Evolutionary conservation across 92 coral and sea anemone species (phyloP).

Genomic region (Phenganax subtilis): DNA sequence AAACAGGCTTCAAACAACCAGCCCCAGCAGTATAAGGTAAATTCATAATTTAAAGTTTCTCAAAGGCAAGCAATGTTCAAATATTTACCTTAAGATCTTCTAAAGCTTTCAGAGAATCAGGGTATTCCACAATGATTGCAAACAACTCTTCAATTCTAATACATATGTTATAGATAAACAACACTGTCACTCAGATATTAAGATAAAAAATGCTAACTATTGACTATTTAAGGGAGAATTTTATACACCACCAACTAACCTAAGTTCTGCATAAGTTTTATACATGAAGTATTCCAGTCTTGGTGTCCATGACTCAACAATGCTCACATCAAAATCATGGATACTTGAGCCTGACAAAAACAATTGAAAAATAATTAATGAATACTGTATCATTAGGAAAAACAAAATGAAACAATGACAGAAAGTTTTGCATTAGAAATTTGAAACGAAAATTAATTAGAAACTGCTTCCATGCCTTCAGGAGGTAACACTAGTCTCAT

Average conservation of each 20-base stretch:
- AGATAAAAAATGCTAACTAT: not conserved
- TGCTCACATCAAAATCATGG: slow-evolving; percentile 28
- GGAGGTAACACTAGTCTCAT: slow-evolving; percentile 52
- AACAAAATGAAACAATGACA: not conserved
- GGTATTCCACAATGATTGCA: slow-evolving; percentile 86
- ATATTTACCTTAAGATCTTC: slow-evolving; percentile 79
- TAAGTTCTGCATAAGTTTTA: slow-evolving; percentile 91
- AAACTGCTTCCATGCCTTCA: slow-evolving; percentile 32
- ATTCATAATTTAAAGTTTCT: no score
- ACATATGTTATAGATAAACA: not conserved
- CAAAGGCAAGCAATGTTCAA: not conserved
- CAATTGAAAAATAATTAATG: not conserved
- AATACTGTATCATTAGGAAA: not conserved
- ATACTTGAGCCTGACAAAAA: slow-evolving; percentile 6
- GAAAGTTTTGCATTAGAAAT: not conserved
- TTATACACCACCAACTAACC: slow-evolving; percentile 41
- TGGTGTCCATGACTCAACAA: slow-evolving; percentile 80
- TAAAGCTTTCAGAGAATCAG: slow-evolving; percentile 91
- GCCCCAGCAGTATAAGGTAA: no score
- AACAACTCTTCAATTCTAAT: slow-evolving; percentile 84
- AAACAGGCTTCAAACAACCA: no score
- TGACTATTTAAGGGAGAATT: no score
- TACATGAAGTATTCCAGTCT: slow-evolving; percentile 82
- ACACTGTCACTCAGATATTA: not conserved
- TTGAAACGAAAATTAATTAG: not conserved